Evolutionary conservation across 2,797 vertebrate genomes (phyloP), one percentile per base, ranked within the genome.

Genomic region (Zalophus californianus): DNA sequence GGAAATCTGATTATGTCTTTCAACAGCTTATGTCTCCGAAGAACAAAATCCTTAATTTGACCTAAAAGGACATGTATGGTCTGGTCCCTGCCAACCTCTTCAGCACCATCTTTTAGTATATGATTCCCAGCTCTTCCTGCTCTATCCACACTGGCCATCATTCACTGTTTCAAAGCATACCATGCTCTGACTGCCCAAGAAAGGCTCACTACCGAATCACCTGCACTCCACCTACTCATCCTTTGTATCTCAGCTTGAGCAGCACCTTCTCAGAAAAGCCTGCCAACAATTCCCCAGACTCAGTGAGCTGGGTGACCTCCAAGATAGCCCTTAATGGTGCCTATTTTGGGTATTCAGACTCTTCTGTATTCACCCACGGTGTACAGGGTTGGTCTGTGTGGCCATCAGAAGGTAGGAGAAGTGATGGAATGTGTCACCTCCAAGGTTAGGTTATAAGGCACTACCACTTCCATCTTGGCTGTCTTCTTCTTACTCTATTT

Each of bases 41-140:
- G 87, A 86, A 94, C 21, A 83, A 87, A 86, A 86, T 70, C 58
- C 21, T 85, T 93, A 44, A 79, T 79, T 52, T 91, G 78, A 92
- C 72, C 60, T 86, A 29, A 77, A 90, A 97, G n/a, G 35, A 48
- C 72, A 58, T 10, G 35, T 29, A 13, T 3, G 4, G 25, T 54
- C 73, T 58, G n/a, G 32, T 68, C n/a, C 25, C 70, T 32, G 25
- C 44, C 41, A 56, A 58, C 5, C 7, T 73, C 86, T 52, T 85
- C 88, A 85, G 32, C 86, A 86, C 70, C 52, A 27, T 54, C 60
- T 77, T 82, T 84, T 1, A 72, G 77, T 52, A 29, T 23, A 44
- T 32, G 52, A 64, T 68, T 89, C 60, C 27, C 10, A 41, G 72
- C 7, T 18, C 48, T 8, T 84, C 92, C 27, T 80, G 20, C 23